Percentiles rank a stretch among this genome's conserved stretches.
Evolutionary conservation across 2,113 vertebrate genomes (phyloP).

Genomic region (Helogale parvula): DNA sequence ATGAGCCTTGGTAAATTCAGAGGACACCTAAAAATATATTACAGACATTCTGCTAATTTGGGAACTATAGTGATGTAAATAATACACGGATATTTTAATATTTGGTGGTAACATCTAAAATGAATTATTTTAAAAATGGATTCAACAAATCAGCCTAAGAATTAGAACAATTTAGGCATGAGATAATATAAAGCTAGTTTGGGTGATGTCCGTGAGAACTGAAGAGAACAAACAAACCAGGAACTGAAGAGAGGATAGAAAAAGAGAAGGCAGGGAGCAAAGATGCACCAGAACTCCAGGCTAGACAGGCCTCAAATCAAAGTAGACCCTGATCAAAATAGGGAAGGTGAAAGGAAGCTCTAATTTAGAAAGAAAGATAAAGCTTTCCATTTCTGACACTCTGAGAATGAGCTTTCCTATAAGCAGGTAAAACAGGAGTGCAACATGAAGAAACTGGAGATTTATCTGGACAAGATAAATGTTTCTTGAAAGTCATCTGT

Average conservation of each 20-base stretch:
- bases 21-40: slow-evolving; percentile 19
- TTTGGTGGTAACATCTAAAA: neutral
- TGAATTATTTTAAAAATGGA: neutral
- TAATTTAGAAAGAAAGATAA: neutral
- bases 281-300: neutral
- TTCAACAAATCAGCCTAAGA: neutral
- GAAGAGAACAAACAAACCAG: neutral
- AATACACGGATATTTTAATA: slow-evolving; percentile 16
- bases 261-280: neutral
- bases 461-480: neutral
- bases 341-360: neutral
- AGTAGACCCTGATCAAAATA: neutral
- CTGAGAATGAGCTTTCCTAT: neutral
- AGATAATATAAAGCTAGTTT: neutral
- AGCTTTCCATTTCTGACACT: neutral
- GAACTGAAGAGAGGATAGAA: neutral
- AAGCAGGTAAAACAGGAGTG: neutral
- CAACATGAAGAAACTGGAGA: neutral
- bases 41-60: neutral
- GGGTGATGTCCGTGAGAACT: neutral
- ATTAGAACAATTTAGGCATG: neutral
- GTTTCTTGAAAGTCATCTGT: neutral
- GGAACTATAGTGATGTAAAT: neutral
- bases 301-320: neutral
- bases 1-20: neutral